A percentile compares a stretch with the other conserved stretches of the same genome.
Evolutionary conservation across 2,888 invertebrate species (phyloP).

Genomic region (Onthophagus sagittarius): DNA sequence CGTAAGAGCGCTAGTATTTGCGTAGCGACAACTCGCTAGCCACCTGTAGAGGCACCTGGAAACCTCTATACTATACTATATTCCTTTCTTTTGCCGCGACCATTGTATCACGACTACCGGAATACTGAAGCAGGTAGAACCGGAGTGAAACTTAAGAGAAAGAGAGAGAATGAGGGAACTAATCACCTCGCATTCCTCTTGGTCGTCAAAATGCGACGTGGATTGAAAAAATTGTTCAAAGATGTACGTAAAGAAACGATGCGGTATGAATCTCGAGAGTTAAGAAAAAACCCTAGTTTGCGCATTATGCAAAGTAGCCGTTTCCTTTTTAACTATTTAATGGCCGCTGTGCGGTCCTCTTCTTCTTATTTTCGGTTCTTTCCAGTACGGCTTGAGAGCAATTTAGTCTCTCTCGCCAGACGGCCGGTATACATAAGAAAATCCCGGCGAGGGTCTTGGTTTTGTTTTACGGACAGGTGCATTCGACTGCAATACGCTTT

Average conservation of each 20-base stretch:
- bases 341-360: background rate
- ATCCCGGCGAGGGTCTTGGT: constrained; percentile 3
- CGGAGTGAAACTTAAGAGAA: background rate
- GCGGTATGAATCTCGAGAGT: too few relatives aligned
- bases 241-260: too few relatives aligned
- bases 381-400: constrained; percentile 1
- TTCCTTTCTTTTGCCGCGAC: background rate
- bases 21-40: background rate
- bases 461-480: constrained; percentile 28
- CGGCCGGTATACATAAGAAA: constrained; percentile 9
- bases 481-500: constrained; percentile 26
- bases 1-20: background rate
- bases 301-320: background rate
- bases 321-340: background rate
- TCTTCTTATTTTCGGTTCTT: background rate
- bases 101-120: background rate
- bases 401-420: background rate
- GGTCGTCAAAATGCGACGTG: background rate
- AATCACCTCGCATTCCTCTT: background rate
- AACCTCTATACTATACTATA: background rate
- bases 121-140: background rate
- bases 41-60: background rate
- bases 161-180: background rate
- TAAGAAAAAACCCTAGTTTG: background rate
- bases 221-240: background rate